These are phyloP conservation scores for Congeria kusceri DNA, from an alignment of 2,888 invertebrate species.

Conservation along the genomic window DNA sequence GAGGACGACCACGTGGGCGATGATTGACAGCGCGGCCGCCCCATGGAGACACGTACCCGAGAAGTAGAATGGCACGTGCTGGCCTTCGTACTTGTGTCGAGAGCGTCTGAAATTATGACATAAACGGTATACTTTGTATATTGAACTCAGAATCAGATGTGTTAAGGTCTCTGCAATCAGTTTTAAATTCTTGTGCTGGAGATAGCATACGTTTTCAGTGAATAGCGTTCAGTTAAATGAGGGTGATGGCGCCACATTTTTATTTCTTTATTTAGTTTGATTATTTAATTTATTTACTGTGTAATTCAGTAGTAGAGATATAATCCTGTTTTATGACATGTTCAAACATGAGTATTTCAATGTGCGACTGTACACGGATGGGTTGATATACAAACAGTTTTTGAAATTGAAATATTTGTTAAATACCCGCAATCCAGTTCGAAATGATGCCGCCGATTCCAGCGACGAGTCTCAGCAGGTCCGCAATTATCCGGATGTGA, in stretches of 20 bases:
- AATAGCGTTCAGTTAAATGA: no score
- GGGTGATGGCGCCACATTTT: no score
- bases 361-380: no score
- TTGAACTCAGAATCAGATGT: neutral
- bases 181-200: no score
- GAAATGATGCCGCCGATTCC: slow-evolving; percentile 22
- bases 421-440: slow-evolving; percentile 15
- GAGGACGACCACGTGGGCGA: slow-evolving; percentile 17
- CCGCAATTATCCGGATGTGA: slow-evolving; percentile 32
- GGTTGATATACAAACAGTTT: no score
- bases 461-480: slow-evolving; percentile 18
- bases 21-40: slow-evolving; percentile 6
- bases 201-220: no score
- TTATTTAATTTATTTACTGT: no score
- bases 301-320: no score
- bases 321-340: no score
- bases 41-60: slow-evolving; percentile 25
- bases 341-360: no score
- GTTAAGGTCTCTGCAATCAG: neutral
- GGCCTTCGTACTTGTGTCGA: slow-evolving; percentile 10
- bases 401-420: neutral
- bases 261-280: no score
- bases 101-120: slow-evolving; percentile 19
- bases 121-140: neutral
- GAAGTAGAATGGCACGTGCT: slow-evolving; percentile 27